Conservation (phyloP, 2,797 vertebrate species). For the Poecilia wingei region DNA sequence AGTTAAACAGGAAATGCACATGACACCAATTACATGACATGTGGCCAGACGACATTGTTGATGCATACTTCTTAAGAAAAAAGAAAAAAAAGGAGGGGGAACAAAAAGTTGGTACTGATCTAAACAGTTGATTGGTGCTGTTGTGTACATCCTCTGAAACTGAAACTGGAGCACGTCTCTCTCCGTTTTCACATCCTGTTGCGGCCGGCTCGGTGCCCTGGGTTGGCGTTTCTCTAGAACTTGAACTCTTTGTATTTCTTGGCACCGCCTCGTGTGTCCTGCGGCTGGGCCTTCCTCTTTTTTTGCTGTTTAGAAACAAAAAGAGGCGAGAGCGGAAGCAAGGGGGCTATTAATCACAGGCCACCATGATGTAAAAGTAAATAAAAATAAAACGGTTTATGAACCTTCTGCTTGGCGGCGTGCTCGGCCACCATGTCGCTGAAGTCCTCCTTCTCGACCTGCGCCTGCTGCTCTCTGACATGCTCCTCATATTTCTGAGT, state of each 20-base stretch:
- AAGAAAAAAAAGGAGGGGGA: constrained; percentile 22
- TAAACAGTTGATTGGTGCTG: constrained; percentile 24
- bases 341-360: constrained; percentile 17
- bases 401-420: constrained; percentile 94
- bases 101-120: constrained; percentile 20
- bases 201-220: constrained; percentile 4
- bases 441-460: constrained; percentile 97
- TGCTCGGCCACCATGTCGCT: constrained; percentile 98
- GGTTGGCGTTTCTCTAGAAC: constrained; percentile 77
- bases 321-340: background rate
- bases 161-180: constrained; percentile 22
- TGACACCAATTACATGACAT: constrained; percentile 13
- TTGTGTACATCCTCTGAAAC: constrained; percentile 24
- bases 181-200: constrained; percentile 29
- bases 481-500: constrained; percentile 96
- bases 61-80: constrained; percentile 5
- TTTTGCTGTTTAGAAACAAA: constrained; percentile 83
- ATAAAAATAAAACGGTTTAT: too few species aligned
- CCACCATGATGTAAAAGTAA: background rate
- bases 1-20: constrained; percentile 32
- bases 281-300: constrained; percentile 92
- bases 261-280: constrained; percentile 87
- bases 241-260: constrained; percentile 98
- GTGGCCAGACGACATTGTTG: background rate
- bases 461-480: constrained; percentile 93